Evolutionary conservation across 2,797 vertebrate species (phyloP), one percentile per base, ranked within the genome.

Genomic region (Coregonus suidteri): DNA sequence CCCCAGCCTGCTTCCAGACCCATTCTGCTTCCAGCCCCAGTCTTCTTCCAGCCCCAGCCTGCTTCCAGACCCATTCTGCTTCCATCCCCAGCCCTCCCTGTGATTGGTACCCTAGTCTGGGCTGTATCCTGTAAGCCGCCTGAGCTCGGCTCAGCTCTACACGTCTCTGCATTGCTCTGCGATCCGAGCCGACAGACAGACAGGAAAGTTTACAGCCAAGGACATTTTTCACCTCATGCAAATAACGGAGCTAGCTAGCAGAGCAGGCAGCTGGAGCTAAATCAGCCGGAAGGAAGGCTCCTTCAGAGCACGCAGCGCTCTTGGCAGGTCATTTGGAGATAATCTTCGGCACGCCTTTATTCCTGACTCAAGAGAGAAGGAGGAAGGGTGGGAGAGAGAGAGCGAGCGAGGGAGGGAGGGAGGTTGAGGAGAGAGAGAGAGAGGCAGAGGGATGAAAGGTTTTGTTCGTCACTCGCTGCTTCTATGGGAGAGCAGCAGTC

Each of bases 291-390:
- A 59, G 54, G 64, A 66, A 30, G 25, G 31, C 65, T 18, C 65
- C 65, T 18, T 13, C 14, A 4, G 31, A 34, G 65, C 30, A 62
- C n/a, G 59, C 65, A 5, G 65, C 5, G 65, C 30, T 67, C 65
- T 34, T 67, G 65, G 65, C 65, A 67, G 65, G 30, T 34, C 65
- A 34, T 62, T 62, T 62, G n/a, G 59, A 62, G 59, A 62, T 62
- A 16, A 67, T 34, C 31, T 13, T 67, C 15, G 30, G 31, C 65
- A 67, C 30, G 15, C 65, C 65, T 67, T 67, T 35, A 67, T 31
- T 31, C 5, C 59, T 20, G 59, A n/a, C 65, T 35, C 65, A 6
- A 34, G 65, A 25, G 65, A 34, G 30, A 4, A 3, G 6, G 11
- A 30, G 25, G 11, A 11, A 65, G 11, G 31, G 64, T 6, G 9